These are phyloP conservation scores for Rhyzopertha dominica DNA, from an alignment of 1,140 invertebrate genomes.

Conservation along the genomic window DNA sequence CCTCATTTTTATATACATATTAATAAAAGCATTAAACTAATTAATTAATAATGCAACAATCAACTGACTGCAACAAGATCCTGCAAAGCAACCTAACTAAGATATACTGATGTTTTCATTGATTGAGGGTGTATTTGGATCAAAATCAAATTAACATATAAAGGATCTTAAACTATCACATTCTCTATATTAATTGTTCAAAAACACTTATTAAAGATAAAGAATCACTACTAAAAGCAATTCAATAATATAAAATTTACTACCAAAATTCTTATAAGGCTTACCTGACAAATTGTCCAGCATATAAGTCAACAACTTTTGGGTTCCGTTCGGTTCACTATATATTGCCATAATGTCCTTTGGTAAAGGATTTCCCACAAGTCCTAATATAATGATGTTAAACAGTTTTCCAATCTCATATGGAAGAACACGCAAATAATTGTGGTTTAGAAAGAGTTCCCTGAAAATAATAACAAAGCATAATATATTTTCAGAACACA, in stretches of 20 bases:
- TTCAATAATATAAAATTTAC: conserved; percentile 8
- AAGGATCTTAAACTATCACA: no score
- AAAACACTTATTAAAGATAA: no score
- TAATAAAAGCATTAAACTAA: no score
- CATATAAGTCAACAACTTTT: conserved; percentile 89
- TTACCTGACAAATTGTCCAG: conserved; percentile 91
- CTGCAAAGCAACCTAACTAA: no score
- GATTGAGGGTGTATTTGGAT: no score
- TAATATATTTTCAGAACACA: not conserved
- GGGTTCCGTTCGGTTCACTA: conserved; percentile 87
- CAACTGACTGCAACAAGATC: no score
- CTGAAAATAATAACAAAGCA: conserved; percentile 52
- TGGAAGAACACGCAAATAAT: conserved; percentile 86
- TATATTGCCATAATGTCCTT: conserved; percentile 90
- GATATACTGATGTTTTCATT: no score
- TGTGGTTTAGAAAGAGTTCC: conserved; percentile 91
- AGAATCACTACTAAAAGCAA: no score
- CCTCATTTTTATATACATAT: no score
- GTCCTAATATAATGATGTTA: conserved; percentile 83
- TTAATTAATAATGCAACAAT: no score
- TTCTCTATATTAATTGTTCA: no score
- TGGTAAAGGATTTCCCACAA: conserved; percentile 90
- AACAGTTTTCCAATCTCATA: conserved; percentile 98
- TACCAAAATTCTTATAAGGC: conserved; percentile 38
- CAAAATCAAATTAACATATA: no score